A percentile compares a stretch with the other conserved stretches of the same genome.
Evolutionary conservation across 2,113 vertebrate genomes (phyloP).

Genomic region (Junco hyemalis): DNA sequence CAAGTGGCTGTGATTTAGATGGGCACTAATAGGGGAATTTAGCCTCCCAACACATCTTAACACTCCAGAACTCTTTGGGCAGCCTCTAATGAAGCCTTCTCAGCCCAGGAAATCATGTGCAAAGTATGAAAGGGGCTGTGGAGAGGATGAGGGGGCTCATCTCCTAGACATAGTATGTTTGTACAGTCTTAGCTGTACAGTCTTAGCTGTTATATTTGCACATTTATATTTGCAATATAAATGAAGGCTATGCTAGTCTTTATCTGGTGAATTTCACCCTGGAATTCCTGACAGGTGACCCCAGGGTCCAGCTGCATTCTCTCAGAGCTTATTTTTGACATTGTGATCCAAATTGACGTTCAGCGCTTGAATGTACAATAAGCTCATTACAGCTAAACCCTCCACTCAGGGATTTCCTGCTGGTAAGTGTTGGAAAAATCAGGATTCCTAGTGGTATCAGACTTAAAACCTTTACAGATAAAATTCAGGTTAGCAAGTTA

Average conservation of each 20-base stretch:
- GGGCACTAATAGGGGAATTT: background rate
- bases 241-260: background rate
- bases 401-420: slow-evolving; percentile 52
- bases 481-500: slow-evolving; percentile 10
- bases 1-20: background rate
- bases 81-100: background rate
- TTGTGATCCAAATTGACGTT: slow-evolving; percentile 19
- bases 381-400: slow-evolving; percentile 53
- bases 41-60: background rate
- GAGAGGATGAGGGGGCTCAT: background rate
- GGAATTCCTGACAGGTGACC: slow-evolving; percentile 54
- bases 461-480: slow-evolving; percentile 12
- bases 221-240: background rate
- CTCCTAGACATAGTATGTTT: background rate
- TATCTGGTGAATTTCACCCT: slow-evolving; percentile 41
- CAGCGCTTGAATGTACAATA: slow-evolving; percentile 25
- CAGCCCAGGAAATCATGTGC: background rate
- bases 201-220: background rate
- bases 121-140: background rate
- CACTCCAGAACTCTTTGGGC: background rate
- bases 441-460: background rate
- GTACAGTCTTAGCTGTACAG: background rate
- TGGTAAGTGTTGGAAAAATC: slow-evolving; percentile 27
- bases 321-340: slow-evolving; percentile 34
- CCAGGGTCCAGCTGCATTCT: background rate